phyloP scores from a whole-genome alignment of 2,797 vertebrate species.

The Balearica regulorum region DNA sequence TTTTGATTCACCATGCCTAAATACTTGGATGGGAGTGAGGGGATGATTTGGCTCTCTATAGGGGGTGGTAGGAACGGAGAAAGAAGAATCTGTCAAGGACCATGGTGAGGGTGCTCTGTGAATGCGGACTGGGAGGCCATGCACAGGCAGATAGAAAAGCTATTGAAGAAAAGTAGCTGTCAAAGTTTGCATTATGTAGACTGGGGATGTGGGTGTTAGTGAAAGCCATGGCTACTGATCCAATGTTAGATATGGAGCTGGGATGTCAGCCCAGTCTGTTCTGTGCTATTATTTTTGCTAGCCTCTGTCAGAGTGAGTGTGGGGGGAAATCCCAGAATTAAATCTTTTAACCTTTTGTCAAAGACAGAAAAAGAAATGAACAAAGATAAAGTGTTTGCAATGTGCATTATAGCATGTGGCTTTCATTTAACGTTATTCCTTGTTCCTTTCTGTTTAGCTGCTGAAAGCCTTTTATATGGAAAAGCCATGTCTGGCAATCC shows the following conservation, averaged over 20 bases:
- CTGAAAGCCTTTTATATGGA: neutral
- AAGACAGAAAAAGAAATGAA: neutral
- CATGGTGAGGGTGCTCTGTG: neutral
- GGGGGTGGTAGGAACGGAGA: neutral
- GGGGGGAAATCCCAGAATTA: neutral
- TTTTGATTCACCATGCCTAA: neutral
- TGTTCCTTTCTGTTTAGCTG: neutral
- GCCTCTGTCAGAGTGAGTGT: neutral
- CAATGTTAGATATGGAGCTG: neutral
- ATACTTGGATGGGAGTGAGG: neutral
- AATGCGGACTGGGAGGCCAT: neutral
- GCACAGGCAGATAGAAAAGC: neutral
- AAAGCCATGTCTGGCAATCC: neutral
- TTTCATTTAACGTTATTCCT: neutral
- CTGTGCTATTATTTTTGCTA: neutral
- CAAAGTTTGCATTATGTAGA: neutral
- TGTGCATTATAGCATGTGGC: neutral
- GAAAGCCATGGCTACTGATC: neutral
- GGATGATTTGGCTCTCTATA: neutral
- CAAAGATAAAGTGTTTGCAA: neutral
- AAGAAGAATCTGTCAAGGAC: neutral
- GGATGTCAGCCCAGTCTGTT: neutral
- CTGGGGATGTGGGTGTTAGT: neutral
- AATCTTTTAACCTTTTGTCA: neutral
- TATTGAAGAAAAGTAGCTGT: neutral